Base-by-base conservation (phyloP, 2,797 vertebrate genomes). In the Syngnathus rostellatus region DNA sequence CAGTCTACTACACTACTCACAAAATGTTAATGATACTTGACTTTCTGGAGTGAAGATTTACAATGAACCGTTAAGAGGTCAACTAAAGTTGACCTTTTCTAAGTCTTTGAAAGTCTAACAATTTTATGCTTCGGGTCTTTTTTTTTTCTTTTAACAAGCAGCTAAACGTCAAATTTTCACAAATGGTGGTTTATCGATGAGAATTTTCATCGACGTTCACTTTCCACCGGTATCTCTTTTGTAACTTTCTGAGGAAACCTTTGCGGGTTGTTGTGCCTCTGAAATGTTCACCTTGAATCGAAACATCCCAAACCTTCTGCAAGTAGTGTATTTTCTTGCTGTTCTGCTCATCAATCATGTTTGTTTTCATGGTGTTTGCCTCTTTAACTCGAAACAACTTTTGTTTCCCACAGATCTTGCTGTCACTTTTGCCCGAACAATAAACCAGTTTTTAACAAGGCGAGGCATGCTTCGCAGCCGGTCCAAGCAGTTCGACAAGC, bases 401-500 rank as follows among this genome's bases (percentile, higher is more conserved):
- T 46, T 17, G 5, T 58, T 58, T 58, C 55, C 55, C 55, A 9
- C 55, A 58, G 55, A 60, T n/a, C 38, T 60, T 60, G 19, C 43
- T 12, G n/a, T 41, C 38, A 46, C 21, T 7, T 62, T 62, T 66
- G 68, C 41, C n/a, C 38, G 60, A 55, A 75, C 45, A 16, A 50
- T 64, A 72, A 57, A 66, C 25, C 55, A 17, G 55, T 37, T 58
- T 31, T 58, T 2, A 69, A 71, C 62, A 69, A 69, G 45, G 71
- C 6, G n/a, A 72, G 51, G 67, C 66, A 63, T 77, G 81, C 53
- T 64, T 73, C 10, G 38, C 64, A 78, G 63, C 68, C 65, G 66
- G 46, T 65, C 64, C 46, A 50, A 11, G 25, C 38, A 51, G 63
- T 19, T 37, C 1, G 7, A 41, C 62, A 11, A 72, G 43, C 65